These are phyloP conservation scores for Dysidea cf. avara DNA, from an alignment of 37 sponge, comb jelly and placozoan genomes.

Conservation along the genomic window DNA sequence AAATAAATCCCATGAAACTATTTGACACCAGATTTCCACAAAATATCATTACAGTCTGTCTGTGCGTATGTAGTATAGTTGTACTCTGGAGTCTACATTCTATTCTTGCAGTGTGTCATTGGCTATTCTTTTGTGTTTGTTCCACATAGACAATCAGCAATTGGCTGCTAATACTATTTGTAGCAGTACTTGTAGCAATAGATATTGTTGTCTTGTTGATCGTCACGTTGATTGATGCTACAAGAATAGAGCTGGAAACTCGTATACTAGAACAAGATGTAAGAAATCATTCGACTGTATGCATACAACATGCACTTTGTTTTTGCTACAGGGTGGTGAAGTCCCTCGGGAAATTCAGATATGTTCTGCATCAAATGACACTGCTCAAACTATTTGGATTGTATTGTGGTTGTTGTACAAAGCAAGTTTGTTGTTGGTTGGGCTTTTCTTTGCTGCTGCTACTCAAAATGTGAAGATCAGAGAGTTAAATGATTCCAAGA, in stretches of 20 bases:
- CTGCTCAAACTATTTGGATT: conserved; percentile 18
- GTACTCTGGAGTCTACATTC: too few species aligned
- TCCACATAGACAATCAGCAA: conserved; percentile 9
- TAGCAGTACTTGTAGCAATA: background rate
- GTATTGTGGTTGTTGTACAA: conserved; percentile 37
- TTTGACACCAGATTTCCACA: too few species aligned
- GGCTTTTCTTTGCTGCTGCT: conserved; percentile 38
- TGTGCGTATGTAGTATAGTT: too few species aligned
- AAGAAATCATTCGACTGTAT: too few species aligned
- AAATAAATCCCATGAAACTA: too few species aligned
- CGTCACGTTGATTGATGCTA: conserved; percentile 14
- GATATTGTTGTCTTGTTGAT: conserved; percentile 6
- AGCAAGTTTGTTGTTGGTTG: conserved; percentile 35
- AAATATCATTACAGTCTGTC: too few species aligned
- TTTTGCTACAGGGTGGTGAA: conserved; percentile 11
- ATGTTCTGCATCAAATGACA: conserved; percentile 22
- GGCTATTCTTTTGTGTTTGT: background rate
- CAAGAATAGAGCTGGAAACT: background rate
- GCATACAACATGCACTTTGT: too few species aligned
- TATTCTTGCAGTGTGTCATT: too few species aligned
- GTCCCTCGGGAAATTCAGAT: conserved; percentile 20
- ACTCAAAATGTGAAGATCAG: conserved; percentile 58
- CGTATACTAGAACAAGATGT: background rate
- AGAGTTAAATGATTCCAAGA: conserved; percentile 57
- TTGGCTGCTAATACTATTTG: conserved; percentile 2